These are phyloP conservation scores for Pyrrhopygopsis socrates DNA, from an alignment of 2,888 invertebrate genomes.

Conservation along the genomic window DNA sequence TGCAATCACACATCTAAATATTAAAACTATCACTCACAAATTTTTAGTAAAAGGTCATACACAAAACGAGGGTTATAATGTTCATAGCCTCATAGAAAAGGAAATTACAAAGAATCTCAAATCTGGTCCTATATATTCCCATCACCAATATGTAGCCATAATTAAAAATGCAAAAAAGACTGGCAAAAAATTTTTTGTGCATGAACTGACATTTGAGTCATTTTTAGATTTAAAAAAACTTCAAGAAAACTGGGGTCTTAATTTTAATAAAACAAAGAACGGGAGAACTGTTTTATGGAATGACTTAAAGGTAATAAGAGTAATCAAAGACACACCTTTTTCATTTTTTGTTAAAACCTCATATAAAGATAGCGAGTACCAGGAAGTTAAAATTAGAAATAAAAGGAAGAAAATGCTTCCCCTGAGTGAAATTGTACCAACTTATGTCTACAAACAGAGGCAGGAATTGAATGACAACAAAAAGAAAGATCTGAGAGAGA, in stretches of 20 bases:
- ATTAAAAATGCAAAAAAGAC: slow-evolving; percentile 12
- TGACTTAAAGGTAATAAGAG: background rate
- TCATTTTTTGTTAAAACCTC: background rate
- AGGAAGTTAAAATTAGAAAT: background rate
- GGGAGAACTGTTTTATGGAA: background rate
- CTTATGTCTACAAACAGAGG: background rate
- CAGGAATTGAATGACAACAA: background rate
- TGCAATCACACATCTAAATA: slow-evolving; percentile 10
- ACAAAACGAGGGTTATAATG: slow-evolving; percentile 20
- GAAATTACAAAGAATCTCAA: slow-evolving; percentile 83
- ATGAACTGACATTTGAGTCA: slow-evolving; percentile 13
- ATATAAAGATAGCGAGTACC: background rate
- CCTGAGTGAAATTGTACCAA: background rate
- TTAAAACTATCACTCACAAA: slow-evolving; percentile 15
- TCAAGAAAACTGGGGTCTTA: slow-evolving; percentile 40
- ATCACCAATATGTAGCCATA: slow-evolving; percentile 59
- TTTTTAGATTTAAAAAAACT: slow-evolving; percentile 49
- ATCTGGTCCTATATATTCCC: slow-evolving; percentile 83
- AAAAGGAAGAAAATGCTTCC: slow-evolving; percentile 16
- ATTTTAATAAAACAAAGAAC: slow-evolving; percentile 43
- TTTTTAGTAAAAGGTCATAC: slow-evolving; percentile 14
- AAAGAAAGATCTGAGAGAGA: background rate
- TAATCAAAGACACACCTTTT: background rate
- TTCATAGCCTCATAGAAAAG: slow-evolving; percentile 81
- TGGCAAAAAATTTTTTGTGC: background rate